Conservation (phyloP, 2,888 invertebrate genomes). For the Schizaphis graminum region DNA sequence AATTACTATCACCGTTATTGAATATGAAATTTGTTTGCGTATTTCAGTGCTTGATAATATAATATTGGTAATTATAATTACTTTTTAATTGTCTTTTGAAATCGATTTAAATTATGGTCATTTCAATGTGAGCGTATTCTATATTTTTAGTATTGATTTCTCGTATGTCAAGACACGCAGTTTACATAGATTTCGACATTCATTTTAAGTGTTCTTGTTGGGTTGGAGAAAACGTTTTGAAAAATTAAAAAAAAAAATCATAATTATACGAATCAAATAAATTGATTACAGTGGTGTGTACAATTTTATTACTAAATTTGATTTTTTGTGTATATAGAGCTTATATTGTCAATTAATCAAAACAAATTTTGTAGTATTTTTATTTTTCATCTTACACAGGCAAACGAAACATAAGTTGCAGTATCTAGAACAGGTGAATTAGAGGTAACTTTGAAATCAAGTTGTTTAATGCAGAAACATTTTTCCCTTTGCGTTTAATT, state of each 20-base stretch:
- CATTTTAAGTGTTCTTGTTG: neutral
- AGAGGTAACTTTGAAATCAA: neutral
- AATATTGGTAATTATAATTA: constrained; percentile 12
- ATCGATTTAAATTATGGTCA: neutral
- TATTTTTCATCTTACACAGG: neutral
- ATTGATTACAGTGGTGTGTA: neutral
- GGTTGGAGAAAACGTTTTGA: neutral
- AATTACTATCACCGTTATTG: neutral
- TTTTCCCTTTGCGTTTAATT: neutral
- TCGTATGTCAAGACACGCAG: neutral
- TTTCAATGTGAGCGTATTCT: neutral
- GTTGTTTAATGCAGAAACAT: neutral
- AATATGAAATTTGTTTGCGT: neutral
- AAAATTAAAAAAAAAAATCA: neutral
- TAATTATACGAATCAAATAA: neutral
- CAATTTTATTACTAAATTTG: neutral
- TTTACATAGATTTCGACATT: neutral
- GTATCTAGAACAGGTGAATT: neutral
- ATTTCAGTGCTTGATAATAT: neutral
- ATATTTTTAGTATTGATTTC: neutral
- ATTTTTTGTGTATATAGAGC: neutral
- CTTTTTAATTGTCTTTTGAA: neutral
- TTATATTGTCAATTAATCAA: neutral
- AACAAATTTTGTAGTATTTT: too few relatives aligned
- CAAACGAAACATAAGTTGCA: neutral